These are phyloP conservation scores for Silurus aristotelis DNA, from an alignment of 2,797 vertebrate species.

Conservation along the genomic window DNA sequence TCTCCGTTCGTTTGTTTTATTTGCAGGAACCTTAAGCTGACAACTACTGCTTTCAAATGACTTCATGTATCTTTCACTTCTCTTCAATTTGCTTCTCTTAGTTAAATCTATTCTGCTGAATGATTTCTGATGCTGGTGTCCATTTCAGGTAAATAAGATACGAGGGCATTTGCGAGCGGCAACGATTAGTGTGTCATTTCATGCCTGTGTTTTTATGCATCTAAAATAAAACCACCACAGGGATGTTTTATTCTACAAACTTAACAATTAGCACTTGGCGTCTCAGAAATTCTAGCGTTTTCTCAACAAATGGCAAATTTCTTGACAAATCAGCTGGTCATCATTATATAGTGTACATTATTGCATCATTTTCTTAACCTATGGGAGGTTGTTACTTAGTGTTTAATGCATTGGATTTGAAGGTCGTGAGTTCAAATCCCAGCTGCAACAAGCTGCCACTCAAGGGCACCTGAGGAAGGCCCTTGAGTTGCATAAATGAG, in stretches of 20 bases:
- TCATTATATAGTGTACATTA: no score
- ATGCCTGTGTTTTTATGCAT: not conserved
- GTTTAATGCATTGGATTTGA: no score
- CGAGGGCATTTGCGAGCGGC: not conserved
- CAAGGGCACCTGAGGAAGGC: no score
- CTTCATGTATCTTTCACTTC: not conserved
- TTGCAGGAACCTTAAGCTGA: not conserved
- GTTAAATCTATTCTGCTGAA: not conserved
- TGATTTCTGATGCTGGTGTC: not conserved
- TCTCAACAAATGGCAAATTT: no score
- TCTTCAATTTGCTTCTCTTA: not conserved
- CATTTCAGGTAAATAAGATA: not conserved
- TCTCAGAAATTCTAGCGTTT: no score
- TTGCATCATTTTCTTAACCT: no score
- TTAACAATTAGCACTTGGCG: no score
- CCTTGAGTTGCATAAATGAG: no score
- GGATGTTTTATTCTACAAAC: not conserved
- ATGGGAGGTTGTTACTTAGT: no score
- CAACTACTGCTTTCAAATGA: not conserved
- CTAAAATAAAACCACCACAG: not conserved
- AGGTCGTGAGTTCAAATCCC: no score
- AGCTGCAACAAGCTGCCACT: no score
- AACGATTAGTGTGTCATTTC: not conserved
- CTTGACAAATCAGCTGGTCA: no score
- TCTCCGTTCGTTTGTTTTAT: not conserved